Percentiles rank a stretch among this genome's conserved stretches.
These are phyloP conservation scores for Drosophila nigricruria DNA, from an alignment of 2,888 invertebrate species.

Conservation along the genomic window DNA sequence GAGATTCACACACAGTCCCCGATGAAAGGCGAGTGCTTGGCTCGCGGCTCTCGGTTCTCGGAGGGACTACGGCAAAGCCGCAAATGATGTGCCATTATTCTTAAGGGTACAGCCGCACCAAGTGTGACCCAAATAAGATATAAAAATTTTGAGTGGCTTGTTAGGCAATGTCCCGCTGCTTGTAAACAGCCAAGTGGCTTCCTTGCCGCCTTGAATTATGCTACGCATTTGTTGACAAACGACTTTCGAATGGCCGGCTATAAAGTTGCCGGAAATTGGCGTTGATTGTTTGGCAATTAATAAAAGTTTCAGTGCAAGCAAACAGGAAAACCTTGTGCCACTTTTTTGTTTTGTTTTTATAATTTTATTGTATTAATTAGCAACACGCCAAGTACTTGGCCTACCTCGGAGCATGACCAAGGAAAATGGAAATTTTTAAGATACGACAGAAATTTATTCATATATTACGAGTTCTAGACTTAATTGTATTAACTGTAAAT, in stretches of 20 bases:
- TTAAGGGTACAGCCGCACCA: slow-evolving; percentile 76
- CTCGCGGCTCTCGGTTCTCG: slow-evolving; percentile 12
- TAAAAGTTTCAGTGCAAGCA: slow-evolving; percentile 57
- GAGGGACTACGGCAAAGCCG: slow-evolving; percentile 61
- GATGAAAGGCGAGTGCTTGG: slow-evolving; percentile 30
- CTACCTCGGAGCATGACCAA: neutral
- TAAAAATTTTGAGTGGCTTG: slow-evolving; percentile 74
- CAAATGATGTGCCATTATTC: slow-evolving; percentile 83
- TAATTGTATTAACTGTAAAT: too few relatives aligned
- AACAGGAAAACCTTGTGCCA: neutral
- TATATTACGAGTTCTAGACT: too few relatives aligned
- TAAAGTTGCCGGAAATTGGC: slow-evolving; percentile 74
- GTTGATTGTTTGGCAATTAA: slow-evolving; percentile 77
- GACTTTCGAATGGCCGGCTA: slow-evolving; percentile 70
- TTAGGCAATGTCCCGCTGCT: slow-evolving; percentile 61
- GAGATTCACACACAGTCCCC: slow-evolving; percentile 62
- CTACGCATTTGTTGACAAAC: slow-evolving; percentile 79
- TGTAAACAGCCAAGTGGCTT: slow-evolving; percentile 47
- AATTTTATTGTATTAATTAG: neutral
- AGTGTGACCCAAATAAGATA: slow-evolving; percentile 82
- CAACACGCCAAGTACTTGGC: neutral
- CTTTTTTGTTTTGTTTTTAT: too few relatives aligned
- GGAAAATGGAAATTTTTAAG: neutral
- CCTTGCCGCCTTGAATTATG: slow-evolving; percentile 60
- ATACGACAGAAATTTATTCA: neutral